Percentiles rank a stretch among this genome's conserved stretches.
phyloP scores from a whole-genome alignment of 2,797 vertebrate species.

The Myotis myotis region DNA sequence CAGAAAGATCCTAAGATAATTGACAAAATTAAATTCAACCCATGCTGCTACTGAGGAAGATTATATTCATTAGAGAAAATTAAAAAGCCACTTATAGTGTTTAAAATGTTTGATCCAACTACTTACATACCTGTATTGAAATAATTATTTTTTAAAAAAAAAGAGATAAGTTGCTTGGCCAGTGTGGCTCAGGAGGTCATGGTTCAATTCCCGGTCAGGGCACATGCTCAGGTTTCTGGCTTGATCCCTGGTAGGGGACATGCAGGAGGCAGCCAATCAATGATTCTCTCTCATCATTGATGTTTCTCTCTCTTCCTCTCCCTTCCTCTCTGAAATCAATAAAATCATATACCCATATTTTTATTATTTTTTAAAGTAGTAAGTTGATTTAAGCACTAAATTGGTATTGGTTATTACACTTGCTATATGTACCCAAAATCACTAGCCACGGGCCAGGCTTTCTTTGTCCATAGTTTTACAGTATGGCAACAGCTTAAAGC shows the following conservation, averaged over 20 bases:
- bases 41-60: not conserved
- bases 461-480: not conserved
- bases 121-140: not conserved
- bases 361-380: not conserved
- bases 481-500: not conserved
- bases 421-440: not conserved
- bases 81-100: not conserved
- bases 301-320: no score
- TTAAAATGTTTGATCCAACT: slow-evolving; percentile 24
- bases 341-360: no score
- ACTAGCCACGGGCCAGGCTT: not conserved
- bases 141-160: not conserved
- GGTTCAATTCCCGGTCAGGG: no score
- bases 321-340: no score
- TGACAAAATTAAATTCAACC: not conserved
- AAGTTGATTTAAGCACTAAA: not conserved
- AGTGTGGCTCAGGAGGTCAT: no score
- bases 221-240: no score
- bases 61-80: not conserved
- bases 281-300: no score
- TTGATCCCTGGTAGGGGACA: no score
- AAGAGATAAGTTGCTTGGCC: no score
- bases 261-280: no score
- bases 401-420: not conserved
- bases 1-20: not conserved